These are phyloP conservation scores for Brachionichthys hirsutus DNA, from an alignment of 2,113 vertebrate genomes.

Conservation along the genomic window DNA sequence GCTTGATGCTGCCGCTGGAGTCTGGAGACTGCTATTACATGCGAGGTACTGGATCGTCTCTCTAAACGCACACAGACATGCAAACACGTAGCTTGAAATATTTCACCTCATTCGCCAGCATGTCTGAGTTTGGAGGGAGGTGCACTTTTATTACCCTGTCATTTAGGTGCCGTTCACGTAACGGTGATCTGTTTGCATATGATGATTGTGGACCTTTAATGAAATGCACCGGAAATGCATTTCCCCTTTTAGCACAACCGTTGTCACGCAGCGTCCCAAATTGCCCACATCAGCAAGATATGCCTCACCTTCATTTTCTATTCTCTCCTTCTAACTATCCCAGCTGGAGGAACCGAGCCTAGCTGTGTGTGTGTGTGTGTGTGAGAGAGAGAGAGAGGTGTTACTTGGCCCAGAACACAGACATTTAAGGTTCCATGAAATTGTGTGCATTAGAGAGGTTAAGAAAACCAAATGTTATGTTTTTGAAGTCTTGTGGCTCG, in stretches of 20 bases:
- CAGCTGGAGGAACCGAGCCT: conserved; percentile 29
- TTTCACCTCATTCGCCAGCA: conserved; percentile 13
- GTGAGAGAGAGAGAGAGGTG: conserved; percentile 4
- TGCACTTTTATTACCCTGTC: conserved; percentile 32
- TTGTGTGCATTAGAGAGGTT: conserved; percentile 69
- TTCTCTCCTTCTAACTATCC: conserved; percentile 27
- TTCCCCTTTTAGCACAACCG: too few species aligned
- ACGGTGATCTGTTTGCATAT: too few species aligned
- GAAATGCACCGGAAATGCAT: too few species aligned
- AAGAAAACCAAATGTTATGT: conserved; percentile 79
- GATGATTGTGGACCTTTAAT: too few species aligned
- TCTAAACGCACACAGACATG: conserved; percentile 17
- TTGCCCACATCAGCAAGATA: conserved; percentile 51
- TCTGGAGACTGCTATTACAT: conserved; percentile 93
- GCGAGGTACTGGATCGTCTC: conserved; percentile 66
- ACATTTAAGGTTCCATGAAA: conserved; percentile 73
- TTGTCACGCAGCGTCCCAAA: conserved; percentile 55
- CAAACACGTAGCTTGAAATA: conserved; percentile 10
- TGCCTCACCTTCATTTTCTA: conserved; percentile 29
- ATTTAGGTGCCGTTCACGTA: too few species aligned
- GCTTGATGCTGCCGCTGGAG: conserved; percentile 89
- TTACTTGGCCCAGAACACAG: conserved; percentile 45
- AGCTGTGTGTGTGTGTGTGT: conserved; percentile 10
- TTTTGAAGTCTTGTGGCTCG: conserved; percentile 75
- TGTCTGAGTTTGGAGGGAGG: conserved; percentile 42